Evolutionary conservation across 2,113 vertebrate species (phyloP).

Genomic region (Hiodon alosoides): DNA sequence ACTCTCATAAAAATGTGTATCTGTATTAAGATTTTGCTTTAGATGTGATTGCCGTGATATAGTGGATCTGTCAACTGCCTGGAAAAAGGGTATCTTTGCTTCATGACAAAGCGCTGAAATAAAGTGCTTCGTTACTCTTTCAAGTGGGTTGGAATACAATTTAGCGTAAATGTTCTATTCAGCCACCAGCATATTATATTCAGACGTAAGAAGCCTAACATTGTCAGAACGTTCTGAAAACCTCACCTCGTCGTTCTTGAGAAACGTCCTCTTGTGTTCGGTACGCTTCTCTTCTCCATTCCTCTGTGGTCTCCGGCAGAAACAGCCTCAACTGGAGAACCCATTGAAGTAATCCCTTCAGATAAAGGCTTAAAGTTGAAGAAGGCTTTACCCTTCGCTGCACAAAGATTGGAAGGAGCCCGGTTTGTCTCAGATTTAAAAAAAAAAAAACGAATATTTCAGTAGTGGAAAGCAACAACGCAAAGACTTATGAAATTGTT

Average conservation of each 20-base stretch:
- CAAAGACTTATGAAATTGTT: conserved; percentile 1
- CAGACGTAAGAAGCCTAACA: too few species aligned
- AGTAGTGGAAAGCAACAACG: not conserved
- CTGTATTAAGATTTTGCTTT: too few species aligned
- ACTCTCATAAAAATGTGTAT: too few species aligned
- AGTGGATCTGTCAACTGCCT: too few species aligned
- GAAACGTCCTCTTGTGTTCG: not conserved
- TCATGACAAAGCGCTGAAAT: too few species aligned
- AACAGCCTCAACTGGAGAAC: conserved; percentile 35
- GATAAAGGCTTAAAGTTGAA: conserved; percentile 25
- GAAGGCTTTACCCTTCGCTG: conserved; percentile 9
- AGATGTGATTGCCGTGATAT: too few species aligned
- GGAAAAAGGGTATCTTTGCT: too few species aligned
- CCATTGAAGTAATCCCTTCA: conserved; percentile 31
- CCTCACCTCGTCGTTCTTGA: not conserved
- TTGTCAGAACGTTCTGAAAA: too few species aligned
- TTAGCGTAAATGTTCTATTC: too few species aligned
- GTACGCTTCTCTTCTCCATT: not conserved
- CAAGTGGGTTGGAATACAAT: too few species aligned
- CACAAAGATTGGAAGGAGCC: conserved; percentile 27
- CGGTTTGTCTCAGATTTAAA: conserved; percentile 17
- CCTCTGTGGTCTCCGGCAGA: not conserved
- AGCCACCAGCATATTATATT: too few species aligned
- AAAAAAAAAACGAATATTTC: not conserved
- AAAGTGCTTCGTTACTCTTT: too few species aligned